Evolutionary conservation across 2,888 invertebrate genomes (phyloP).

Genomic region (Dryomyza anilis): DNA sequence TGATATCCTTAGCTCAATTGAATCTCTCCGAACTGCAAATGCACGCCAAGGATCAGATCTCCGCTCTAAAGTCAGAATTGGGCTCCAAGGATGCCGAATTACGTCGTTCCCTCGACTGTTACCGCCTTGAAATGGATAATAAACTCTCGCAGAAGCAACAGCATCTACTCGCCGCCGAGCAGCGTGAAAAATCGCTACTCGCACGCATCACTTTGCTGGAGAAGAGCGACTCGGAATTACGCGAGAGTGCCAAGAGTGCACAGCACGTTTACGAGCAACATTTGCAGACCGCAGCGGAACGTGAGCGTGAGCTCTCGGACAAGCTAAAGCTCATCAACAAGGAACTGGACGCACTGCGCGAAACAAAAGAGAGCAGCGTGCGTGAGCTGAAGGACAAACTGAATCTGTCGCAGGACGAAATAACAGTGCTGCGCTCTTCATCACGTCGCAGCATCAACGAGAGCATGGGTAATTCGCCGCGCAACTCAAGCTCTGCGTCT

Average conservation of each 20-base stretch:
- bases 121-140: constrained; percentile 46
- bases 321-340: constrained; percentile 51
- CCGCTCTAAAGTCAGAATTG: constrained; percentile 50
- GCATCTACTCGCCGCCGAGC: constrained; percentile 60
- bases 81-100: constrained; percentile 47
- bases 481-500: constrained; percentile 45
- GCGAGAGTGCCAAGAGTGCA: constrained; percentile 45
- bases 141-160: constrained; percentile 50
- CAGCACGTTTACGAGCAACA: constrained; percentile 49
- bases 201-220: constrained; percentile 47
- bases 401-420: constrained; percentile 56
- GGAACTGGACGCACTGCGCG: constrained; percentile 51
- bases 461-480: constrained; percentile 64
- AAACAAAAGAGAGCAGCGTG: constrained; percentile 50
- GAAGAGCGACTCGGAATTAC: constrained; percentile 47
- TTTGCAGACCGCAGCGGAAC: constrained; percentile 44
- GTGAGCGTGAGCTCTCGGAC: constrained; percentile 54
- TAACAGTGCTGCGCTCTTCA: constrained; percentile 48
- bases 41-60: constrained; percentile 51
- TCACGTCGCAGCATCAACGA: constrained; percentile 51
- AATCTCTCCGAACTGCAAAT: constrained; percentile 61
- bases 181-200: constrained; percentile 45
- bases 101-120: constrained; percentile 47
- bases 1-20: constrained; percentile 69
- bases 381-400: constrained; percentile 57